Evolutionary conservation across 2,888 invertebrate genomes (phyloP), one percentile per base, ranked within the genome.

Genomic region (Netelia virgata): DNA sequence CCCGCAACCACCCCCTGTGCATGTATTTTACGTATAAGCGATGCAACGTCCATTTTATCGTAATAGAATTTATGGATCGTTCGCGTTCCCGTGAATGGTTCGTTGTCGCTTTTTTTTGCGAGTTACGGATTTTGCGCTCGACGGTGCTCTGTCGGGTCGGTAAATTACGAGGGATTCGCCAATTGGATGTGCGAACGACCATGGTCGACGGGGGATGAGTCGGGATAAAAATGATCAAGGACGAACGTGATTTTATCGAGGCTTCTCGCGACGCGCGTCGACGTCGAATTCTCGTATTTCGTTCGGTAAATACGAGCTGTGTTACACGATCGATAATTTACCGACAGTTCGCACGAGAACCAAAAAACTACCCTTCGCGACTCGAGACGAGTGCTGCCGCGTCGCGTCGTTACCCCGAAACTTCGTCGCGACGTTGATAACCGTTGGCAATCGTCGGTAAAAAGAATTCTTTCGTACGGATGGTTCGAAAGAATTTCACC

Each of bases 321-420:
- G 5, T 28, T 63, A 55, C 64, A 73, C 77, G 20, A 69, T 73
- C 85, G 83, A 82, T 82, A 79, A 73, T 63, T 83, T 85, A 85
- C 85, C 86, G 82, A 74, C 69, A 16, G 74, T 74, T 75, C 28
- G 8, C 18, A 10, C 47, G 14, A 18, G 16, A n/a, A n/a, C n/a
- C n/a, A n/a, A n/a, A 9, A n/a, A 61, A 66, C 61, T 5, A 36
- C 28, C 43, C 64, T 75, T 47, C 0, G 20, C 20, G 55, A 72
- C 18, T 68, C 28, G 28, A 66, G 59, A 84, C 81, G 87, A 43
- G 90, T 91, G 90, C 88, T 90, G 92, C 83, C 90, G 43, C 88
- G 55, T 74, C 9, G 69, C 84, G 87, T 75, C 14, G 14, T 9
- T 57, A 1, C 28, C 3, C 16, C n/a, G 9, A 66, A 89, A 86